Percentiles rank a stretch among this genome's conserved stretches.
Conservation (phyloP, 1,140 invertebrate species). For the Mycetomoellerius zeteki region DNA sequence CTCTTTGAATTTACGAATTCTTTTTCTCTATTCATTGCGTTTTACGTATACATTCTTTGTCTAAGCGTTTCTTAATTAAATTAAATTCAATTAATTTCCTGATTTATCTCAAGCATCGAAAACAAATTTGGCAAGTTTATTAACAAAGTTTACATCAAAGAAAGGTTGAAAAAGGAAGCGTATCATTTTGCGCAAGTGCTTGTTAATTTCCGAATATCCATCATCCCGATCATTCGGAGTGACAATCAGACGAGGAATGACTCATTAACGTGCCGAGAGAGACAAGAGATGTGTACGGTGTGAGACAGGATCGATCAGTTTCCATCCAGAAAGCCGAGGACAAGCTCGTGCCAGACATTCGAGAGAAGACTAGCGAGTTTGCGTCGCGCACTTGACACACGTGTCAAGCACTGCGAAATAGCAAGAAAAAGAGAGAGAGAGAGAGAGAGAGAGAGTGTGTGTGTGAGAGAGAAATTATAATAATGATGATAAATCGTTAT, state of each 20-base stretch:
- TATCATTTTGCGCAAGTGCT: background rate
- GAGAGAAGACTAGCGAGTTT: slow-evolving; percentile 69
- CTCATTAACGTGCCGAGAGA: slow-evolving; percentile 16
- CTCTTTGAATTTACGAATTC: background rate
- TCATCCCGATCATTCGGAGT: background rate
- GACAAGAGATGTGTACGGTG: background rate
- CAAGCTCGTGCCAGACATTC: background rate
- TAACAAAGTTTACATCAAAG: background rate
- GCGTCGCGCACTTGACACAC: slow-evolving; percentile 70
- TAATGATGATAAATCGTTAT: too few species aligned
- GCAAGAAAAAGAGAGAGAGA: slow-evolving; percentile 53
- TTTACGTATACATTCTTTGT: background rate
- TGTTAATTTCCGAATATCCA: background rate
- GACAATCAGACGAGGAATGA: background rate
- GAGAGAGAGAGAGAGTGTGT: too few species aligned
- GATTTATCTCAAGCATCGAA: background rate
- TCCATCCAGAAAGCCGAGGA: slow-evolving; percentile 20
- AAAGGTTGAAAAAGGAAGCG: background rate
- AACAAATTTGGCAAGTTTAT: background rate
- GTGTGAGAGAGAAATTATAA: too few species aligned
- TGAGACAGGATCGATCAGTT: slow-evolving; percentile 27
- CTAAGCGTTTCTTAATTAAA: background rate
- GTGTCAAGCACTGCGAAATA: slow-evolving; percentile 76
- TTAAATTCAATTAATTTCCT: background rate
- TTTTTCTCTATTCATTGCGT: background rate